Evolutionary conservation across 2,113 vertebrate species (phyloP), one percentile per base, ranked within the genome.

Genomic region (Xyrauchen texanus): DNA sequence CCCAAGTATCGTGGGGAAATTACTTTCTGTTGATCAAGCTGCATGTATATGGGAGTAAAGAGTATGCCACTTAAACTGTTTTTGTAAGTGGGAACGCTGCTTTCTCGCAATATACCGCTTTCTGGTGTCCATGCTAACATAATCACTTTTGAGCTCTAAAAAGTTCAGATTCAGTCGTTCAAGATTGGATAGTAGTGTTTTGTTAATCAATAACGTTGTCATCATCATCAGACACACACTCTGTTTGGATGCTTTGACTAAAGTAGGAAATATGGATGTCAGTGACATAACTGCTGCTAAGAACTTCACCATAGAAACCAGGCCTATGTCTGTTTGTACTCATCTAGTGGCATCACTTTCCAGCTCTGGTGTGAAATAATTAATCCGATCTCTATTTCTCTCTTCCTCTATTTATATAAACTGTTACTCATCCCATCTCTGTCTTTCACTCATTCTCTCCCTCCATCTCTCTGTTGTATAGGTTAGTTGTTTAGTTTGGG

Each of bases 301-400:
- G 34, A 16, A 12, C 52, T 45, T 78, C 67, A 52, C 68, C 68
- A 78, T 78, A 82, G 81, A 62, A 79, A 78, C 57, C 2, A 21
- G 46, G 15, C 51, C 6, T 34, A 6, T 51, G 58, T 61, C 16
- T 61, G 11, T 42, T 16, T 6, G 71, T 7, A 16, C 45, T 64
- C 52, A 21, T 3, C 47, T 49, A 8, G 34, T 46, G 34, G 53
- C 13, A 2, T 58, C 62, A 7, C 58, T 51, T 63, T 51, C 44
- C 44, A 47, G 44, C 45, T 61, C 46, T 63, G 16, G 46, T n/a
- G 72, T 60, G n/a, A 49, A 34, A 51, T n/a, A n/a, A n/a, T n/a
- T 57, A 12, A 6, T 0, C 55, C 62, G 21, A 4, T 72, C 6
- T 76, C 60, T 69, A 8, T 68, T 52, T 79, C 8, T 67, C 61